These are phyloP conservation scores for Accipiter virgatus DNA, from an alignment of 2,113 vertebrate species.

Conservation along the genomic window DNA sequence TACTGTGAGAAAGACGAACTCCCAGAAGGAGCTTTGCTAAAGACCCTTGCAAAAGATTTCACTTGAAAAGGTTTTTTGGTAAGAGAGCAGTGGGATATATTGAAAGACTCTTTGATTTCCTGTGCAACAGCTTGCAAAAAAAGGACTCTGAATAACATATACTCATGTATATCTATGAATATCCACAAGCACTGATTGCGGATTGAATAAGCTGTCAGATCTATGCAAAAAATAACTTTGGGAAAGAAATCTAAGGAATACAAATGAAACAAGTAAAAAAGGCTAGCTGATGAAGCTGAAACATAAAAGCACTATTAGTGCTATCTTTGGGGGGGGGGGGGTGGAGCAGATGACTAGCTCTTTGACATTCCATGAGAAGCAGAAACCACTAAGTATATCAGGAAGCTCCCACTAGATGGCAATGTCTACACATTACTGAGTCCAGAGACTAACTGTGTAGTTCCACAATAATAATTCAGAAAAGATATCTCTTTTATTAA, in stretches of 20 bases:
- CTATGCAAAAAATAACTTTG: background rate
- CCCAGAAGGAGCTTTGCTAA: background rate
- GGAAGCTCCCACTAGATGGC: conserved; percentile 66
- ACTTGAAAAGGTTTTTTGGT: background rate
- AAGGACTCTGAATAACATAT: background rate
- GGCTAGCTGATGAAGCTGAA: background rate
- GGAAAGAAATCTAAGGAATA: background rate
- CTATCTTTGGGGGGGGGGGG: background rate
- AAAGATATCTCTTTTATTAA: background rate
- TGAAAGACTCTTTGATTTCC: background rate
- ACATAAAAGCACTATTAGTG: background rate
- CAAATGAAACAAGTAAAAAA: background rate
- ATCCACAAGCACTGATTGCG: background rate
- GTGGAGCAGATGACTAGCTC: background rate
- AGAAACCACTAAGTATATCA: background rate
- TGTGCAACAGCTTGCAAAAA: background rate
- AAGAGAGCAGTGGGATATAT: background rate
- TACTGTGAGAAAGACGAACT: background rate
- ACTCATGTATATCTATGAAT: background rate
- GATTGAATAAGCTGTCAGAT: background rate
- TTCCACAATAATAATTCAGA: background rate
- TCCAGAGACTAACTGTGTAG: background rate
- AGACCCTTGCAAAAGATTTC: background rate
- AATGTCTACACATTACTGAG: conserved; percentile 13
- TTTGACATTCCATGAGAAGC: background rate